phyloP scores from a whole-genome alignment of 2,888 invertebrate species.

The Troides aeacus region DNA sequence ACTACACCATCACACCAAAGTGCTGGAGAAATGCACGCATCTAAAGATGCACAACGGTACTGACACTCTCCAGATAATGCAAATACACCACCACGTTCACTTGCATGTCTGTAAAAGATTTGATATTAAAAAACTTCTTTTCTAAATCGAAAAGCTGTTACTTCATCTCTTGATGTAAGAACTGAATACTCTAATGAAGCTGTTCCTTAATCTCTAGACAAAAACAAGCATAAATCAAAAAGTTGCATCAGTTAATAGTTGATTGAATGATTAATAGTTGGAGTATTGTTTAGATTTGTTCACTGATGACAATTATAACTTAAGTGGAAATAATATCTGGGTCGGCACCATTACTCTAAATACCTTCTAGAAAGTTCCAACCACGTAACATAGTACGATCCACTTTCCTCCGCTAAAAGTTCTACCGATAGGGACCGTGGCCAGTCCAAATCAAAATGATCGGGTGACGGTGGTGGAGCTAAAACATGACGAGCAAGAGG shows the following conservation, averaged over 20 bases:
- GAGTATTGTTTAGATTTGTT: too few species aligned
- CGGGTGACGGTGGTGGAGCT: conserved; percentile 78
- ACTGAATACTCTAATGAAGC: too few species aligned
- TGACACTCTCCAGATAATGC: conserved; percentile 86
- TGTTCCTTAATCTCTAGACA: too few species aligned
- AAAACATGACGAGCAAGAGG: conserved; percentile 79
- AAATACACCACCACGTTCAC: conserved; percentile 75
- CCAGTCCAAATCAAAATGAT: conserved; percentile 82
- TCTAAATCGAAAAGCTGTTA: neutral
- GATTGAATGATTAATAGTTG: too few species aligned
- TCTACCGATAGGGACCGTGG: conserved; percentile 87
- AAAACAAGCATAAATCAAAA: too few species aligned
- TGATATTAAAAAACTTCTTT: neutral
- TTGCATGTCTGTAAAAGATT: conserved; percentile 68
- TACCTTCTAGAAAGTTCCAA: conserved; percentile 86
- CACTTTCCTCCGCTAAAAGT: conserved; percentile 87
- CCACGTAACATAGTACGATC: conserved; percentile 89
- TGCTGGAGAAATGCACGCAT: conserved; percentile 88
- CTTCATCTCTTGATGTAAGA: too few species aligned
- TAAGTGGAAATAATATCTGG: neutral
- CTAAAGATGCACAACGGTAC: conserved; percentile 87
- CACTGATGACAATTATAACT: too few species aligned
- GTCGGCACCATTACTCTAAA: neutral
- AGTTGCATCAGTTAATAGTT: too few species aligned
- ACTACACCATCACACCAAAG: conserved; percentile 90